Conservation (phyloP, 2,797 vertebrate genomes). For the Melanotaenia trifasciata region DNA sequence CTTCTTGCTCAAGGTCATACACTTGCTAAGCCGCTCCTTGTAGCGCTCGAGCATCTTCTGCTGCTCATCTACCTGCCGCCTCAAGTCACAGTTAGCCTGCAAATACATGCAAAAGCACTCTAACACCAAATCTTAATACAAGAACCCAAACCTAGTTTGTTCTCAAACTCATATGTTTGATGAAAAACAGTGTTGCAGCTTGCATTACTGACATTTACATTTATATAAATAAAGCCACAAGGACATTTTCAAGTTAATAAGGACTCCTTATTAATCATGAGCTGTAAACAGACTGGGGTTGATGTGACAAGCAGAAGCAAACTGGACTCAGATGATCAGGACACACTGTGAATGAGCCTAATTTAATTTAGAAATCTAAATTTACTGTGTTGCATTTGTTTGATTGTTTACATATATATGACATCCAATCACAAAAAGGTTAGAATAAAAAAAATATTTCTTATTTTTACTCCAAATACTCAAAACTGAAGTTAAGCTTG, state of each 20-base stretch:
- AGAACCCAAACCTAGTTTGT: neutral
- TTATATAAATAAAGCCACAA: slow-evolving; percentile 14
- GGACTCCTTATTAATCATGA: slow-evolving; percentile 9
- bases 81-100: slow-evolving; percentile 97
- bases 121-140: slow-evolving; percentile 6
- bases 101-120: slow-evolving; percentile 13
- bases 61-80: slow-evolving; percentile 96
- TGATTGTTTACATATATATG: neutral
- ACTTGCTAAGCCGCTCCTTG: slow-evolving; percentile 97
- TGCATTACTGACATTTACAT: slow-evolving; percentile 27
- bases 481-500: neutral
- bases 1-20: slow-evolving; percentile 99
- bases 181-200: slow-evolving; percentile 2
- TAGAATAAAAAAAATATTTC: neutral
- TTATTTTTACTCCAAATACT: neutral
- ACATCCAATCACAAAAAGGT: neutral
- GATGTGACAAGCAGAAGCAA: slow-evolving; percentile 4
- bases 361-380: neutral
- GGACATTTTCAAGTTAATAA: slow-evolving; percentile 35
- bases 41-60: slow-evolving; percentile 98
- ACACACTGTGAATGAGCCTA: neutral
- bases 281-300: neutral
- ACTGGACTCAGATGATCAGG: neutral
- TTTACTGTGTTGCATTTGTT: neutral
- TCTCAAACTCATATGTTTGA: neutral